Evolutionary conservation across 2,113 vertebrate genomes (phyloP).

Genomic region (Bombycilla garrulus): DNA sequence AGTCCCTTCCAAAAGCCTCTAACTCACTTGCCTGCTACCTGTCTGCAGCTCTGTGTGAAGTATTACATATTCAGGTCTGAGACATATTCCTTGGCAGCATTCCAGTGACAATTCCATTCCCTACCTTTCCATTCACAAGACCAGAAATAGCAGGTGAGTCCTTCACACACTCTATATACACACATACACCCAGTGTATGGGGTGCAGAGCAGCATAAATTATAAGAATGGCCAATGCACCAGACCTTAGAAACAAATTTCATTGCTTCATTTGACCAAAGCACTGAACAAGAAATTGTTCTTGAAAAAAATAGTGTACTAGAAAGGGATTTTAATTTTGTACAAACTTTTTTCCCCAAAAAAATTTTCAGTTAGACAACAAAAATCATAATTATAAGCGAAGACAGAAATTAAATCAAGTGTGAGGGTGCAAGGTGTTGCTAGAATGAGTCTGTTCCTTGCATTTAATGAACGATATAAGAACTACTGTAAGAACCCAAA

Average conservation of each 20-base stretch:
- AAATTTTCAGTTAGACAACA: background rate
- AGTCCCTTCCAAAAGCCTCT: background rate
- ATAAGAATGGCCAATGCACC: background rate
- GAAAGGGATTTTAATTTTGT: background rate
- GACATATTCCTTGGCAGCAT: background rate
- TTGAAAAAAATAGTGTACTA: background rate
- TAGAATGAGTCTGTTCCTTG: background rate
- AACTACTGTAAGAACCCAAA: background rate
- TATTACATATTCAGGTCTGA: background rate
- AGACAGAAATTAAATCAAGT: background rate
- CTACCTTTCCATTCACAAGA: background rate
- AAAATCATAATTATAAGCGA: background rate
- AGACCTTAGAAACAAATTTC: background rate
- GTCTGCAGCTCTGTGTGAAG: background rate
- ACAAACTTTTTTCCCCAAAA: background rate
- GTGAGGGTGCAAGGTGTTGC: background rate
- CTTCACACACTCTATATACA: background rate
- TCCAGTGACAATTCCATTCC: background rate
- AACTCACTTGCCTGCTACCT: background rate
- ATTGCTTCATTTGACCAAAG: background rate
- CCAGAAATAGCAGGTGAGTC: background rate
- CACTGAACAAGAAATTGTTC: background rate
- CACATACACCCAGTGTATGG: accelerated
- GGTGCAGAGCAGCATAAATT: background rate
- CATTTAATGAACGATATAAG: background rate